A percentile compares a stretch with the other conserved stretches of the same genome.
These are phyloP conservation scores for Epinotia brunnichana DNA, from an alignment of 2,888 invertebrate species.

Conservation along the genomic window DNA sequence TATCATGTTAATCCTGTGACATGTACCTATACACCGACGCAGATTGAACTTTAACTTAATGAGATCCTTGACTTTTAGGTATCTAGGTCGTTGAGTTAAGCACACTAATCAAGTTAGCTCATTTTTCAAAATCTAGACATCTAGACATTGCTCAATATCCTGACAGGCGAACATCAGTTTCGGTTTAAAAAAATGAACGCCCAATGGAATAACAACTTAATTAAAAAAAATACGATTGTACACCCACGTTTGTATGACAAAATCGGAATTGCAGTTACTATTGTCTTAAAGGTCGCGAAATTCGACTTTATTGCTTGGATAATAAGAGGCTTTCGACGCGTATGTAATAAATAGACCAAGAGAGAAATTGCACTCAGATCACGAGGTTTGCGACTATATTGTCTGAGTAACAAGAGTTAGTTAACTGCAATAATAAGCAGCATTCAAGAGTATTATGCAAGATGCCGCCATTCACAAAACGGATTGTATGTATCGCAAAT, in stretches of 20 bases:
- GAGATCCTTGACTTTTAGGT: conserved; percentile 41
- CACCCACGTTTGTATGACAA: conserved; percentile 30
- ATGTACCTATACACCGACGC: conserved; percentile 6
- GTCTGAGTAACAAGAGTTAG: not conserved
- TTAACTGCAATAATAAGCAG: not conserved
- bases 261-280: conserved; percentile 15
- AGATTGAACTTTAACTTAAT: conserved; percentile 35
- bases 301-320: not conserved
- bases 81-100: conserved; percentile 30
- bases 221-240: conserved; percentile 21
- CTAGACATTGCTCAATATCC: conserved; percentile 7
- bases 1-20: conserved; percentile 14
- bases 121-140: conserved; percentile 21
- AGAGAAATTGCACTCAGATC: not conserved
- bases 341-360: not conserved
- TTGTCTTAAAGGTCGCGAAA: not conserved
- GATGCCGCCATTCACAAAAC: conserved; percentile 51
- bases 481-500: conserved; percentile 54
- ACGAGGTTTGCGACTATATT: conserved; percentile 14
- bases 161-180: conserved; percentile 17
- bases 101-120: conserved; percentile 24
- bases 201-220: not conserved
- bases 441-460: conserved; percentile 50
- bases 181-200: conserved; percentile 6
- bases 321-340: conserved; percentile 10